Conservation (phyloP, 2,113 vertebrate species). For the zebrafish (Danio rerio) region GRCz12tu NC_133190.1:31447001-31447500, state of each 20-base stretch:
- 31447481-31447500: neutral
- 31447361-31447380: neutral
- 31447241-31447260: neutral
- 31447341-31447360: neutral
- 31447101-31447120: neutral
- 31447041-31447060: conserved; percentile 1
- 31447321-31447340: neutral
- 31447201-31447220: conserved; percentile 25
- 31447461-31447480: neutral
- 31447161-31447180: conserved; percentile 1
- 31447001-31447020: neutral
- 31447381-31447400: neutral
- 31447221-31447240: conserved; percentile 13
- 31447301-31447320: neutral
- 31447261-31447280: conserved; percentile 3
- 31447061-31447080: conserved; percentile 18
- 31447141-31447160: conserved; percentile 26
- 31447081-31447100: conserved; percentile 7
- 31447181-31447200: neutral
- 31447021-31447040: neutral
- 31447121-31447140: neutral
- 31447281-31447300: neutral
- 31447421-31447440: neutral
- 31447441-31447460: neutral
- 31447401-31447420: neutral